phyloP scores from a whole-genome alignment of 2,797 vertebrate genomes.

The Vespertilio murinus region DNA sequence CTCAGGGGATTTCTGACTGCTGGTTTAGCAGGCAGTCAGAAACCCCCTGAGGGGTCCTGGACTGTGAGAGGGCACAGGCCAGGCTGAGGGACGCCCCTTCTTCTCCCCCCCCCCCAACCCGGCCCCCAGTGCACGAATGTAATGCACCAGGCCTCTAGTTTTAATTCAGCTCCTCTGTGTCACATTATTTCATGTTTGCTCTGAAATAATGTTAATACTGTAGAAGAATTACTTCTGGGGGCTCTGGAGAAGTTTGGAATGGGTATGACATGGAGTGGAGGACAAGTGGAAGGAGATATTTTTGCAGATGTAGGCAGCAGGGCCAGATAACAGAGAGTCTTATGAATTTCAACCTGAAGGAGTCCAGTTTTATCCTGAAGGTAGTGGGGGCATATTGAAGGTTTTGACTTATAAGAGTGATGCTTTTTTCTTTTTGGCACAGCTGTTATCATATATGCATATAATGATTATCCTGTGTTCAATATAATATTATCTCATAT shows the following conservation, averaged over 20 bases:
- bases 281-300: neutral
- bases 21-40: too few relatives aligned
- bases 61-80: too few relatives aligned
- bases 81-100: too few relatives aligned
- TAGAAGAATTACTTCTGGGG: neutral
- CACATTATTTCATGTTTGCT: neutral
- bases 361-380: neutral
- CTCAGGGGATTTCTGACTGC: too few relatives aligned
- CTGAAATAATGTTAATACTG: neutral
- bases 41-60: too few relatives aligned
- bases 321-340: neutral
- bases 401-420: neutral
- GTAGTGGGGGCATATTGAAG: neutral
- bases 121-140: too few relatives aligned
- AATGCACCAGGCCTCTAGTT: too few relatives aligned
- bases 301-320: neutral
- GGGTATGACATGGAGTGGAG: neutral
- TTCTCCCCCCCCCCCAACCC: too few relatives aligned
- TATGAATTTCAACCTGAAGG: neutral
- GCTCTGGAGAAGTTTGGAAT: neutral
- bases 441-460: neutral
- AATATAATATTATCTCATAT: neutral
- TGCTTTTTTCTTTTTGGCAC: neutral
- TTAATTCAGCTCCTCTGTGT: neutral
- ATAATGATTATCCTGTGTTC: neutral